A percentile compares a stretch with the other conserved stretches of the same genome.
phyloP scores from a whole-genome alignment of 2,113 vertebrate genomes.

The Oryctolagus cuniculus region DNA sequence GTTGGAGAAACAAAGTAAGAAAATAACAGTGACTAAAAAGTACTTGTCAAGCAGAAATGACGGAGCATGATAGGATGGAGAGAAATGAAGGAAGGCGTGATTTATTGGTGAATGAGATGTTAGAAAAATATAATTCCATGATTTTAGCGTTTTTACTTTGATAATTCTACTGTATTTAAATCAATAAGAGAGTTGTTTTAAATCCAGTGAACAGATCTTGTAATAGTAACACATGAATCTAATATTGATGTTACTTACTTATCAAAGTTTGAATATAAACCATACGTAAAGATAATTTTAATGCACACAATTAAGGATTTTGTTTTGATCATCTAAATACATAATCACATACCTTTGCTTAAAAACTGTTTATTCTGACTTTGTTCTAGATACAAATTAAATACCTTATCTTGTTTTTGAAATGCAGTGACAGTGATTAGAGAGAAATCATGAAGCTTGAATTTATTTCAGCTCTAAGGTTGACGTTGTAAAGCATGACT shows the following conservation, averaged over 20 bases:
- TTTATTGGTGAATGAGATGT: neutral
- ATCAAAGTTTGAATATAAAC: constrained; percentile 39
- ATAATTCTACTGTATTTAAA: constrained; percentile 45
- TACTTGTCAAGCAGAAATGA: constrained; percentile 27
- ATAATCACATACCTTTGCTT: neutral
- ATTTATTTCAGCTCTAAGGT: constrained; percentile 50
- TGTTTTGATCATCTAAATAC: constrained; percentile 19
- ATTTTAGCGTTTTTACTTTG: neutral
- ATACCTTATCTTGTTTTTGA: no score
- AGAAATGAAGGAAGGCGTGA: constrained; percentile 12
- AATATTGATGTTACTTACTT: neutral
- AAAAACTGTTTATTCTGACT: neutral
- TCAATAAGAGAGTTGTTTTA: neutral
- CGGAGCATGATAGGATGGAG: neutral
- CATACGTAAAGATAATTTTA: neutral
- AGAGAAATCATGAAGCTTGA: constrained; percentile 29
- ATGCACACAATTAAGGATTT: neutral
- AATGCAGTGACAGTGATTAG: constrained; percentile 26
- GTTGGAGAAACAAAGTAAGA: constrained; percentile 11
- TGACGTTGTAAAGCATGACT: constrained; percentile 15
- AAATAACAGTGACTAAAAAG: neutral
- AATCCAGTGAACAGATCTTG: neutral
- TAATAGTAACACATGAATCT: neutral
- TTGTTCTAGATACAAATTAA: neutral
- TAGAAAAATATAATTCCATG: neutral